Base-by-base conservation (phyloP, 2,888 invertebrate genomes). In the Linhomoeus sp. region DNA sequence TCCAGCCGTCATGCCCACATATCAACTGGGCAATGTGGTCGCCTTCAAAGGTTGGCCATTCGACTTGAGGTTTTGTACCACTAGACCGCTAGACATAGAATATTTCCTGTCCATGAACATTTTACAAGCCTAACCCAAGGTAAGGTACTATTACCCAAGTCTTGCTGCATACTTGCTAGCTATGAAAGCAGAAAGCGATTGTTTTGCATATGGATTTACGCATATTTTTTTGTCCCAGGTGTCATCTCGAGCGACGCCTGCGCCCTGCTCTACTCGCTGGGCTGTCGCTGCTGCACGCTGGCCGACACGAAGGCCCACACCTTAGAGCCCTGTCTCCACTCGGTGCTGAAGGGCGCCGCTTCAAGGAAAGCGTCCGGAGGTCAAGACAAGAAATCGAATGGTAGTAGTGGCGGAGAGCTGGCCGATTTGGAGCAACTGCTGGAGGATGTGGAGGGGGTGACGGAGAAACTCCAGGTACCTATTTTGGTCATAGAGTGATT, bases 41-140 rank as follows among this genome's bases (percentile, higher is more conserved):
- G 41, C 41, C 20, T 41, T 23, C 41, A 41, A 17, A 41, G 41
- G 41, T 41, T n/a, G n/a, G n/a, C n/a, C n/a, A n/a, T n/a, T n/a
- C n/a, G n/a, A n/a, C n/a, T n/a, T n/a, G n/a, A n/a, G n/a, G n/a
- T n/a, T n/a, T n/a, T n/a, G n/a, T n/a, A n/a, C n/a, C n/a, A n/a
- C n/a, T n/a, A n/a, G n/a, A n/a, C n/a, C n/a, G n/a, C n/a, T n/a
- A n/a, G n/a, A n/a, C n/a, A n/a, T n/a, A n/a, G n/a, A n/a, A n/a
- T n/a, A n/a, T n/a, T n/a, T n/a, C n/a, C n/a, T n/a, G n/a, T n/a
- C n/a, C n/a, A n/a, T n/a, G n/a, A n/a, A n/a, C n/a, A n/a, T n/a
- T n/a, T n/a, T n/a, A n/a, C n/a, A n/a, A n/a, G n/a, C n/a, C n/a
- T n/a, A n/a, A n/a, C n/a, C n/a, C n/a, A n/a, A n/a, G n/a, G n/a